Conservation (phyloP, 1,140 invertebrate species). For the Microvelia longipes region DNA sequence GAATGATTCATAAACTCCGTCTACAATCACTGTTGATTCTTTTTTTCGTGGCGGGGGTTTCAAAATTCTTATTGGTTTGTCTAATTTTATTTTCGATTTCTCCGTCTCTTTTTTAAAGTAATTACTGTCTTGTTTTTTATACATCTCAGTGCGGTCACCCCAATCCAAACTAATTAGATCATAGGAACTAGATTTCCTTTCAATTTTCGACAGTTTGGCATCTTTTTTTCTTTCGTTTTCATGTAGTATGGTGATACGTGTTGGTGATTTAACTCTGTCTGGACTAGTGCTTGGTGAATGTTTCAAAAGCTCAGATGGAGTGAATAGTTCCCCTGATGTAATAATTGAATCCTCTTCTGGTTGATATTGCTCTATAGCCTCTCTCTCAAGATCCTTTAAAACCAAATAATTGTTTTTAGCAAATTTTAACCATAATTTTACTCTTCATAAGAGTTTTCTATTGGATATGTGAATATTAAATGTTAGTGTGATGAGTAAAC, state of each 20-base stretch:
- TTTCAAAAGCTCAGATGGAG: neutral
- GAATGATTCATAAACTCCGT: neutral
- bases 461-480: too few relatives aligned
- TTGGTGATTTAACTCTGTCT: neutral
- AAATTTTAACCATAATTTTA: too few relatives aligned
- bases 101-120: too few relatives aligned
- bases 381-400: neutral
- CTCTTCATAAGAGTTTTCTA: too few relatives aligned
- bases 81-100: neutral
- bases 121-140: too few relatives aligned
- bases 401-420: too few relatives aligned
- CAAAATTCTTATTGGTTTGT: neutral
- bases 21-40: neutral
- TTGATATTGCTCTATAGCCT: neutral
- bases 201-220: neutral
- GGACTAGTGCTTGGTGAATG: neutral
- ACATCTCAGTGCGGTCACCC: too few relatives aligned
- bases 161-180: neutral
- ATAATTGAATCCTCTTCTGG: neutral
- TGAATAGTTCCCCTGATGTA: neutral
- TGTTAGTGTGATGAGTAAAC: too few relatives aligned
- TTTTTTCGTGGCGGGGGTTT: neutral
- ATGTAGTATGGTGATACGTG: neutral
- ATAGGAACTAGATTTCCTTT: neutral
- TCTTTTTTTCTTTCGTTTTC: neutral